phyloP scores from a whole-genome alignment of 2,113 vertebrate genomes.

The Phrynosoma blainvillii region DNA sequence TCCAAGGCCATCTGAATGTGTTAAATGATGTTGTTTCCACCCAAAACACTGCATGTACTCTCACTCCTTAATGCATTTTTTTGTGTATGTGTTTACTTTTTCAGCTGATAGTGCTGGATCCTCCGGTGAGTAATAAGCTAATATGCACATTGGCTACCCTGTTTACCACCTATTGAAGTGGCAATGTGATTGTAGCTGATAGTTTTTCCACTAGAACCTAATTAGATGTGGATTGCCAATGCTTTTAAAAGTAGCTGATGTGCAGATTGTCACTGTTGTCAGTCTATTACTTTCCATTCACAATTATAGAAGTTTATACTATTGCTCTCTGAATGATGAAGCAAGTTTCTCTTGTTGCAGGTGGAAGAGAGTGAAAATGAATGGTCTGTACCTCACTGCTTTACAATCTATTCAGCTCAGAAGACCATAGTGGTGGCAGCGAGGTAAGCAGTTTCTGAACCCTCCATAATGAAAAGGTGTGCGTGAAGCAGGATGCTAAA shows the following conservation, averaged over 20 bases:
- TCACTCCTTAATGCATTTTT: conserved; percentile 48
- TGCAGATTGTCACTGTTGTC: neutral
- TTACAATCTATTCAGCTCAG: conserved; percentile 94
- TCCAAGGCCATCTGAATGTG: neutral
- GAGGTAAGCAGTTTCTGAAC: conserved; percentile 76
- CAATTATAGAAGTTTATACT: neutral
- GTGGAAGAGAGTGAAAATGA: conserved; percentile 91
- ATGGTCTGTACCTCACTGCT: conserved; percentile 90
- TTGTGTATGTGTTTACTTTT: conserved; percentile 73
- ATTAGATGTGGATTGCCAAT: conserved; percentile 41
- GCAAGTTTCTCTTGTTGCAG: conserved; percentile 67
- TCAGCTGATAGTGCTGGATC: conserved; percentile 94
- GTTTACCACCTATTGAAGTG: conserved; percentile 1
- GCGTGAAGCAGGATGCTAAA: neutral
- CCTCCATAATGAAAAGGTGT: neutral
- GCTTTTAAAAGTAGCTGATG: conserved; percentile 11
- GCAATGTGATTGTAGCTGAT: conserved; percentile 14
- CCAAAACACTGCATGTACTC: neutral
- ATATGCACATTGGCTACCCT: neutral
- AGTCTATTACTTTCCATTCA: neutral
- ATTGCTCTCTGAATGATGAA: conserved; percentile 78
- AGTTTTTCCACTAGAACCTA: conserved; percentile 28
- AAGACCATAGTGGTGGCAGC: conserved; percentile 94
- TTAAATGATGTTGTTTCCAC: neutral
- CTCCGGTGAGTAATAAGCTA: conserved; percentile 85